A percentile compares a stretch with the other conserved stretches of the same genome.
Evolutionary conservation across 2,113 vertebrate genomes (phyloP).

Genomic region (Penelope pileata): DNA sequence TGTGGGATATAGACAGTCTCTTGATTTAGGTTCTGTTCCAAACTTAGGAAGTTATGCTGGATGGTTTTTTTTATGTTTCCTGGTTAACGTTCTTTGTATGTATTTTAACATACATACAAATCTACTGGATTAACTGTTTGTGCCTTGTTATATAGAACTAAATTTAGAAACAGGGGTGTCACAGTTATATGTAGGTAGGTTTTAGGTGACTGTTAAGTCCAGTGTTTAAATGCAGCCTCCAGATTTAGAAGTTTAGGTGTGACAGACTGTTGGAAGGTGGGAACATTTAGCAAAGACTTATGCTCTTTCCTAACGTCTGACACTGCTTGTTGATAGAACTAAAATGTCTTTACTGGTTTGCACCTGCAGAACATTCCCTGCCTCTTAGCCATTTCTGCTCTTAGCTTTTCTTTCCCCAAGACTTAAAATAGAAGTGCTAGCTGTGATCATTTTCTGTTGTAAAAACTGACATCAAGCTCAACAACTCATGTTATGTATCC

Average conservation of each 20-base stretch:
- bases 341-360: background rate
- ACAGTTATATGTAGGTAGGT: fast-evolving
- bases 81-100: background rate
- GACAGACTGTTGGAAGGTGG: background rate
- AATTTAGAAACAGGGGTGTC: background rate
- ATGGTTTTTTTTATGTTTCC: background rate
- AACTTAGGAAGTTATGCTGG: background rate
- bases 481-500: background rate
- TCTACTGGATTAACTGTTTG: background rate
- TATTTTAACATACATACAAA: fast-evolving
- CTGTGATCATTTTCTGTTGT: background rate
- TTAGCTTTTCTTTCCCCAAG: background rate
- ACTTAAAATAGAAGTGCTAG: background rate
- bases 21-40: background rate
- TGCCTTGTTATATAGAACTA: background rate
- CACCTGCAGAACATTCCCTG: background rate
- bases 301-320: background rate
- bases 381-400: background rate
- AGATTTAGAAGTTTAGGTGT: background rate
- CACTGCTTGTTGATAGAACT: fast-evolving
- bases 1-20: background rate
- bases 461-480: background rate
- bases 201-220: background rate
- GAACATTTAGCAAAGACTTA: background rate
- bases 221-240: background rate